These are phyloP conservation scores for Leptinotarsa rubiginosa DNA, from an alignment of 2,888 invertebrate genomes.

Conservation along the genomic window DNA sequence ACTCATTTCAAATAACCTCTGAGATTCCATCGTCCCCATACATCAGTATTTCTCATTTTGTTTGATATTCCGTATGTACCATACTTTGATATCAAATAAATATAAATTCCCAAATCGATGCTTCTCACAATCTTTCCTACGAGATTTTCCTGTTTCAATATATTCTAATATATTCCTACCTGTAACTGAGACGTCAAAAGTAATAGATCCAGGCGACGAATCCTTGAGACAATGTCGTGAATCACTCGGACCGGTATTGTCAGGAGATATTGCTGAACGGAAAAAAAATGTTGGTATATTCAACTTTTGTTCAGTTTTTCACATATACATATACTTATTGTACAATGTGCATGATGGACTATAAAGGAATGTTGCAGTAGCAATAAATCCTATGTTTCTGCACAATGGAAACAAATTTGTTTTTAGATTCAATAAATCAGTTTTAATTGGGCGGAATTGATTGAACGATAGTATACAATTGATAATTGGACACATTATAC, in stretches of 20 bases:
- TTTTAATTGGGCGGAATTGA: no score
- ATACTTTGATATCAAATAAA: background rate
- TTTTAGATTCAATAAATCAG: no score
- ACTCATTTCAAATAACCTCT: no score
- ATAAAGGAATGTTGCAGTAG: background rate
- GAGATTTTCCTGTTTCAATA: background rate
- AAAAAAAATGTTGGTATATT: background rate
- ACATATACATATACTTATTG: background rate
- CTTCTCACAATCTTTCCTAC: constrained; percentile 5
- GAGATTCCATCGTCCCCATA: background rate
- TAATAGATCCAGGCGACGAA: constrained; percentile 68
- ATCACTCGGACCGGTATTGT: constrained; percentile 69
- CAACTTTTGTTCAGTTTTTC: background rate
- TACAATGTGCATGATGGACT: background rate
- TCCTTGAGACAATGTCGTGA: constrained; percentile 76
- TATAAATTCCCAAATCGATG: background rate
- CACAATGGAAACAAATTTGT: no score
- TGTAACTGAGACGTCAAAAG: constrained; percentile 73
- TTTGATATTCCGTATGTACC: background rate
- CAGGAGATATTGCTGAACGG: constrained; percentile 67
- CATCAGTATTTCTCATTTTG: background rate
- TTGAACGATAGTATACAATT: no score
- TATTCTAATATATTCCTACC: constrained; percentile 33
- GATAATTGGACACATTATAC: no score
- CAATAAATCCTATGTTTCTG: no score